A percentile compares a stretch with the other conserved stretches of the same genome.
phyloP scores from a whole-genome alignment of 2,113 vertebrate species.

The Rhizomys pruinosus region DNA sequence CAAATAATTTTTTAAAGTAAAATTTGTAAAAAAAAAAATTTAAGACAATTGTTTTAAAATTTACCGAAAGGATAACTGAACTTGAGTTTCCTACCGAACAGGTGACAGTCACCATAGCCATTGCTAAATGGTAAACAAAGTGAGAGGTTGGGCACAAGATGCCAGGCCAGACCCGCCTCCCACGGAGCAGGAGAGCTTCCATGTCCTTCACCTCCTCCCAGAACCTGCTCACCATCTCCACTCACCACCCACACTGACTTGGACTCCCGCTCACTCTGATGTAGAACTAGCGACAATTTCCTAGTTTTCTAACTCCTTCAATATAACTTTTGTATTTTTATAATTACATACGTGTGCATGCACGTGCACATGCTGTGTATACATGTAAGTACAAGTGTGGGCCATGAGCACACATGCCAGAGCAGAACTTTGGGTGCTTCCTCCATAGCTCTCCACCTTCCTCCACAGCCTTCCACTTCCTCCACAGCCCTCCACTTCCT shows the following conservation, averaged over 20 bases:
- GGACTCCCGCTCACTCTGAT: not conserved
- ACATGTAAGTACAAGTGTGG: not conserved
- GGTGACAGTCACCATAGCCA: not conserved
- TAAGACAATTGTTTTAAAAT: constrained; percentile 1
- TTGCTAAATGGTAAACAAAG: not conserved
- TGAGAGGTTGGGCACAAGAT: not conserved
- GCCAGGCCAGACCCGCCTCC: not conserved
- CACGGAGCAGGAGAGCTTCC: not conserved
- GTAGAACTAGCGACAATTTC: not conserved
- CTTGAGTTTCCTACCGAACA: not conserved
- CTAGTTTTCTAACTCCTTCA: not conserved
- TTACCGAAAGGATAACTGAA: not conserved
- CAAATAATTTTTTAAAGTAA: constrained; percentile 36
- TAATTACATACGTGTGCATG: not conserved
- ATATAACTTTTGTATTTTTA: not conserved
- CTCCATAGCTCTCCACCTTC: no score
- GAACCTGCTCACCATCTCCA: not conserved
- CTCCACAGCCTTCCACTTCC: no score
- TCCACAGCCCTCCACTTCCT: not conserved
- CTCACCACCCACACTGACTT: not conserved
- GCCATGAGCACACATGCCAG: not conserved
- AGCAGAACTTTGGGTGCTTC: not conserved
- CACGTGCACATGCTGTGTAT: not conserved
- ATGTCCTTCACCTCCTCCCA: not conserved
- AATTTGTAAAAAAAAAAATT: not conserved